These are phyloP conservation scores for Rhyzopertha dominica DNA, from an alignment of 1,140 invertebrate species.

Conservation along the genomic window DNA sequence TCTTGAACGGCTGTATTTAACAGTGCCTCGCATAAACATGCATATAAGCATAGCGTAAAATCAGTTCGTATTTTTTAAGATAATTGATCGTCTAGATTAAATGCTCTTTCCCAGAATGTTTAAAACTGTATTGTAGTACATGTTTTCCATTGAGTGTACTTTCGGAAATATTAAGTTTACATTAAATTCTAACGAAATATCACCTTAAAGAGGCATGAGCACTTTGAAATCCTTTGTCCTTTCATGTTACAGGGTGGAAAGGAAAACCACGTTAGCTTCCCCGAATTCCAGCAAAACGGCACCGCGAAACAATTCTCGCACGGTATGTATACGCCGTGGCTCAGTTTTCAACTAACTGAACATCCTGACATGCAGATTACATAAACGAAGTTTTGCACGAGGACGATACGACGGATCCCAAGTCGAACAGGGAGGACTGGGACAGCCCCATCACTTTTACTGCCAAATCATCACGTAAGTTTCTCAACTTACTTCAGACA, in stretches of 20 bases:
- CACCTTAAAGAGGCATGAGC: background rate
- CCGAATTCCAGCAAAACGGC: conserved; percentile 80
- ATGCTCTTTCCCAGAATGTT: no score
- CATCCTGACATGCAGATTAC: conserved; percentile 58
- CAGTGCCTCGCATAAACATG: no score
- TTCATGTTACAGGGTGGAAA: conserved; percentile 63
- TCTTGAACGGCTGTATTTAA: no score
- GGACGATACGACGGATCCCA: conserved; percentile 56
- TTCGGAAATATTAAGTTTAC: no score
- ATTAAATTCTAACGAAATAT: no score
- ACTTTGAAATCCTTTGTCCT: conserved; percentile 2
- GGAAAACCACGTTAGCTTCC: conserved; percentile 80
- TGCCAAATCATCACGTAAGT: conserved; percentile 77
- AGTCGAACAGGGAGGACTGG: conserved; percentile 62
- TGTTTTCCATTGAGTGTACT: no score
- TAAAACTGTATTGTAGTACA: no score
- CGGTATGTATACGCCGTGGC: conserved; percentile 57
- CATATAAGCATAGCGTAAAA: no score
- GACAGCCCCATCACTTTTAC: conserved; percentile 83
- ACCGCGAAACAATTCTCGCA: conserved; percentile 78
- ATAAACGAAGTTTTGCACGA: conserved; percentile 75
- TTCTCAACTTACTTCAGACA: no score
- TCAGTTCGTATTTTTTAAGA: no score
- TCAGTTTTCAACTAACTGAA: background rate
- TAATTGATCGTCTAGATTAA: no score